Evolutionary conservation across 2,888 invertebrate genomes (phyloP), one percentile per base, ranked within the genome.

Genomic region (Meteorus cinctellus): DNA sequence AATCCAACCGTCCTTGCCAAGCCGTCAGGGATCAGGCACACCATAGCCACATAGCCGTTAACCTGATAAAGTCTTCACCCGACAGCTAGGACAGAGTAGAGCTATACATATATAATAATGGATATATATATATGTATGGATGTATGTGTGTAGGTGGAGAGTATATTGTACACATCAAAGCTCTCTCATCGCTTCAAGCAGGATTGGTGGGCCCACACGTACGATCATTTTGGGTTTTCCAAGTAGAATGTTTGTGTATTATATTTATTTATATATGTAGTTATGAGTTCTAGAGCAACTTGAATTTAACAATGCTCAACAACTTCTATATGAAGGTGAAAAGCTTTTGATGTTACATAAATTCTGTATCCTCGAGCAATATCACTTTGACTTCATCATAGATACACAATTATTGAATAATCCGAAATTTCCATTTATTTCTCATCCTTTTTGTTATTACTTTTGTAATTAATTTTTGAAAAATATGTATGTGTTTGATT

Each of bases 1-100:
- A 72, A 72, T 72, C 63, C 72, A 55, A 63, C 48, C 62, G 29
- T 63, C 63, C 55, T 70, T 70, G 70, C 60, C 55, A 70, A 59
- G 41, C 60, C 59, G 60, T 70, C 70, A 70, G 59, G 31, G 72
- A 62, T 72, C 72, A 36, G 63, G 63, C 45, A 48, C 63, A 63
- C 48, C 24, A 68, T 41, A 66, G 36, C 41, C 34, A 48, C 72
- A 29, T 63, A 72, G 48, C 62, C 72, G 62, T 62, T 63, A 72
- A 72, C 62, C 45, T 48, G 31, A 63, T 72, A 62, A 72, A 31
- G 62, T 65, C 34, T 36, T 19, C n/a, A 27, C 36, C 10, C 36
- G 24, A 41, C 65, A 34, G 65, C 19, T n/a, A 36, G 65, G 55
- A 55, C 19, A 55, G 55, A 55, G 55, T 24, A 55, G 19, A 55